Evolutionary conservation across 2,113 vertebrate species (phyloP), one percentile per base, ranked within the genome.

Genomic region (Panthera leo): DNA sequence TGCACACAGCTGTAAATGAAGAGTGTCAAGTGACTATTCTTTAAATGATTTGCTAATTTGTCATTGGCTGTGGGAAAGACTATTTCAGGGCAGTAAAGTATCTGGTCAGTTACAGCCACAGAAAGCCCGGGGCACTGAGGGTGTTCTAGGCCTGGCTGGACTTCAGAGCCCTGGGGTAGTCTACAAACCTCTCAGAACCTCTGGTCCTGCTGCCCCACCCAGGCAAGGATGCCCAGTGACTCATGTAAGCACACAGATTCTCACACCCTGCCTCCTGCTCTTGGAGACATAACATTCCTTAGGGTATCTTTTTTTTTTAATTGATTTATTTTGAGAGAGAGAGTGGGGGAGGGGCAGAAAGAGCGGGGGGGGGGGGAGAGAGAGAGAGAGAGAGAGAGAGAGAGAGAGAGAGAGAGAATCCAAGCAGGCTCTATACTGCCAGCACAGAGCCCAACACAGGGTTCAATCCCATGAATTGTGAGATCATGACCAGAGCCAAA

Each of bases 21-120:
- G 63, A 71, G 39, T 84, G 63, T 85, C 51, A 34, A 51, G 63
- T 85, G 71, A 78, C 80, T 42, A 83, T 85, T 93, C 85, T 75
- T 93, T 67, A 48, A 67, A 68, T 5, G 27, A 65, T 87, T 90
- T 51, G 78, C 85, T 96, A 89, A 87, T 78, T 94, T 90, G 70
- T 87, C 70, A 61, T 48, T 70, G 89, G 42, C 85, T 88, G 14
- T 39, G 42, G 84, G 65, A 71, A 39, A 53, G n/a, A 85, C 23
- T 68, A 8, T 73, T 91, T 96, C 51, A 91, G 48, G 10, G 71
- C 45, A 78, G 63, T 58, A 21, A 61, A 85, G 8, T 82, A 12
- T 90, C 61, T 85, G 76, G 65, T 87, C 51, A 39, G 23, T 63
- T 18, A 76, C 21, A 67, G 53, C 63, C 73, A 16, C 25, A 5